These are phyloP conservation scores for Semnornis frantzii DNA, from an alignment of 2,113 vertebrate species.

Conservation along the genomic window DNA sequence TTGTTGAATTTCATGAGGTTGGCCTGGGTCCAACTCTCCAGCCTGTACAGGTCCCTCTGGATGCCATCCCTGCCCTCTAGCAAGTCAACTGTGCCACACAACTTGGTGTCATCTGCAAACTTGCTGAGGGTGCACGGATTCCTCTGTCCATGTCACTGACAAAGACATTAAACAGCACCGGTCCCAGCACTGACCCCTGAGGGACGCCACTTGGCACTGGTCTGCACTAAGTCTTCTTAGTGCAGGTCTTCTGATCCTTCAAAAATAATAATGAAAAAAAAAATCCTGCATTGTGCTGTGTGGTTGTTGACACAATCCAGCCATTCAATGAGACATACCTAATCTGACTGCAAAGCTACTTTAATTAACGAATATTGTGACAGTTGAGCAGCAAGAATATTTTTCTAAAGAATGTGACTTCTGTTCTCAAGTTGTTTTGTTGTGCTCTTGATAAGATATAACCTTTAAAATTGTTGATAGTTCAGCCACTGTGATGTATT, in stretches of 20 bases:
- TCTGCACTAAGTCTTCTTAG: background rate
- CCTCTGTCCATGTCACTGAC: too few species aligned
- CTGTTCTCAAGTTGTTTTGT: background rate
- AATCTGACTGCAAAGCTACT: conserved; percentile 1
- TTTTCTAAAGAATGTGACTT: background rate
- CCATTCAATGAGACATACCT: conserved; percentile 5
- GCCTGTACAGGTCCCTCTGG: too few species aligned
- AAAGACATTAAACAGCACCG: too few species aligned
- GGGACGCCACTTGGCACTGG: too few species aligned
- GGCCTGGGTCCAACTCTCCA: too few species aligned
- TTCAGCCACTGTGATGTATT: background rate
- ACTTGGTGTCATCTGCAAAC: too few species aligned
- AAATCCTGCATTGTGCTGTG: background rate
- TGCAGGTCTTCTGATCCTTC: background rate
- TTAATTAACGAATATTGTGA: conserved; percentile 36
- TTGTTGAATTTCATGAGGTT: too few species aligned
- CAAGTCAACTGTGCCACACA: too few species aligned
- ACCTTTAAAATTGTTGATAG: background rate
- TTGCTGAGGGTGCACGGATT: too few species aligned
- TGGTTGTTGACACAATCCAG: background rate
- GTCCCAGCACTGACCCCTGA: too few species aligned
- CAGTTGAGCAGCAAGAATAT: background rate
- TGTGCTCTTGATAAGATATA: background rate
- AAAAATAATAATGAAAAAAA: background rate
- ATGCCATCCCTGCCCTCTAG: too few species aligned